Evolutionary conservation across 2,113 vertebrate species (phyloP).

Genomic region (Upupa epops): DNA sequence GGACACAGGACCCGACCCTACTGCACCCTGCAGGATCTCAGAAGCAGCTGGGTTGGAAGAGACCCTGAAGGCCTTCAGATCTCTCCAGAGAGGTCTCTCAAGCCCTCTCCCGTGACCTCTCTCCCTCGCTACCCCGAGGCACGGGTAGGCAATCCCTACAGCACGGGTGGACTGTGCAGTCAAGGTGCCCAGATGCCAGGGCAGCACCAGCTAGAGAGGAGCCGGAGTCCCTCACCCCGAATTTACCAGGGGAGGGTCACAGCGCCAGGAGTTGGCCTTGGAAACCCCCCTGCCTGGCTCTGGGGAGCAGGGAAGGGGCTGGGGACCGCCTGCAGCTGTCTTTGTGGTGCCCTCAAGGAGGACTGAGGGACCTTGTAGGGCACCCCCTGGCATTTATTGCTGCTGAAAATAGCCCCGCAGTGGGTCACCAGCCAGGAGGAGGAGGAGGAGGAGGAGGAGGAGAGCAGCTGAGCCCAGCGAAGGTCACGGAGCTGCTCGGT

Average conservation of each 20-base stretch:
- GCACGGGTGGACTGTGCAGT: not conserved
- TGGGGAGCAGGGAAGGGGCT: not conserved
- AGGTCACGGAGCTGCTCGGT: not conserved
- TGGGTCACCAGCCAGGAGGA: not conserved
- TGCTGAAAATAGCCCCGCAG: not conserved
- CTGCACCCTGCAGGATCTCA: too few relatives aligned
- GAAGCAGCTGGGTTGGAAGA: too few relatives aligned
- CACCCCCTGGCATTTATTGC: not conserved
- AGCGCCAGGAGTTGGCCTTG: rapidly evolving
- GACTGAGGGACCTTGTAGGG: not conserved
- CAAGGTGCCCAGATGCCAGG: rapidly evolving
- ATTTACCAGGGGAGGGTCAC: rapidly evolving
- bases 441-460: not conserved
- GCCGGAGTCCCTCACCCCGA: not conserved
- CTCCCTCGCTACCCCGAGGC: too few relatives aligned
- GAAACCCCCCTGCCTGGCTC: not conserved
- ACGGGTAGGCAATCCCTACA: too few relatives aligned
- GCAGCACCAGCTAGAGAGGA: rapidly evolving
- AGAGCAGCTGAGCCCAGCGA: not conserved
- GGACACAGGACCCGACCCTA: too few relatives aligned
- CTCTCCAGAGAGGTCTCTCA: too few relatives aligned
- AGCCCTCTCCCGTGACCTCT: too few relatives aligned
- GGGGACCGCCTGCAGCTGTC: rapidly evolving
- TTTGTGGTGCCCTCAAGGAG: not conserved
- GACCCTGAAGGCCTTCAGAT: too few relatives aligned